Evolutionary conservation across 1,140 invertebrate species (phyloP).

Genomic region (Paralvinella palmiformis): DNA sequence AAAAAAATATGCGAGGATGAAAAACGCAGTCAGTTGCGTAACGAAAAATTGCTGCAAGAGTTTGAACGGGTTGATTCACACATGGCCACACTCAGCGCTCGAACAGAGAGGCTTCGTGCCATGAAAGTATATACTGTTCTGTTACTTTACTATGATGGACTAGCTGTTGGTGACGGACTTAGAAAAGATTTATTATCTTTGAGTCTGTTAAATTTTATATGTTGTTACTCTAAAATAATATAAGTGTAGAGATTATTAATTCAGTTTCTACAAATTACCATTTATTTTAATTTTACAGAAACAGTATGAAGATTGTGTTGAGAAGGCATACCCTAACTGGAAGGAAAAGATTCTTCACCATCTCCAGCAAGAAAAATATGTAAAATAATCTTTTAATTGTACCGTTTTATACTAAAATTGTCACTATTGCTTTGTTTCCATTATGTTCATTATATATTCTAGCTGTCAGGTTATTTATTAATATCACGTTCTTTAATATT

Average conservation of each 20-base stretch:
- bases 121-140: conserved; percentile 34
- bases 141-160: neutral
- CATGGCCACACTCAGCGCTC: conserved; percentile 28
- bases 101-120: conserved; percentile 35
- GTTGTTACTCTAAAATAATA: neutral
- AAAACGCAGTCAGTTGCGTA: conserved; percentile 36
- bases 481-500: no score
- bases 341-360: conserved; percentile 31
- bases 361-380: no score
- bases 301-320: conserved; percentile 40
- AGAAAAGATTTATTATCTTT: neutral
- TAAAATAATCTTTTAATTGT: no score
- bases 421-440: no score
- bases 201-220: neutral
- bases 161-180: neutral
- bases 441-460: no score
- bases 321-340: conserved; percentile 42
- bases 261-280: neutral
- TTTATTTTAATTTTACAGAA: conserved; percentile 22
- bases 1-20: conserved; percentile 45
- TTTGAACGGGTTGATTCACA: conserved; percentile 40
- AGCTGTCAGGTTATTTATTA: no score
- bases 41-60: conserved; percentile 37
- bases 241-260: neutral
- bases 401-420: no score